Evolutionary conservation across 1,140 invertebrate genomes (phyloP).

Genomic region (Microplitis mediator): DNA sequence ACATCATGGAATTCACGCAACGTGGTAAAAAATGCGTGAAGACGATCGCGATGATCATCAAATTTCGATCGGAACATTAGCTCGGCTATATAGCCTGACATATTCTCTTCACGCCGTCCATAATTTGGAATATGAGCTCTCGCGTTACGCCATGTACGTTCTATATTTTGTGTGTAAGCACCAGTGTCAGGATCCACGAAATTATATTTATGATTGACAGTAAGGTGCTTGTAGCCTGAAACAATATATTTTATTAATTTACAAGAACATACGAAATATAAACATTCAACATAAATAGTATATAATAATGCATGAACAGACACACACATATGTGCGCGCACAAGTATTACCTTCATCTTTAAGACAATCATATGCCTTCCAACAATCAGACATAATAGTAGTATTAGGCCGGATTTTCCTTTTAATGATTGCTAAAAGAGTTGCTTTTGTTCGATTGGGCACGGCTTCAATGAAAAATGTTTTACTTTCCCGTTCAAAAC

Average conservation of each 20-base stretch:
- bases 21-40: neutral
- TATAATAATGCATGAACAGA: neutral
- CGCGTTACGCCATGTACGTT: constrained; percentile 15
- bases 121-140: neutral
- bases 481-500: constrained; percentile 35
- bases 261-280: too few relatives aligned
- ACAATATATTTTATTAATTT: neutral
- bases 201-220: constrained; percentile 32
- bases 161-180: constrained; percentile 24
- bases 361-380: constrained; percentile 39
- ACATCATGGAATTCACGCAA: neutral
- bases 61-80: neutral
- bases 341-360: constrained; percentile 16
- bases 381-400: constrained; percentile 42
- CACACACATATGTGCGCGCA: neutral
- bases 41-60: neutral
- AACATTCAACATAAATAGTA: too few relatives aligned
- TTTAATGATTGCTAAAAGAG: constrained; percentile 35
- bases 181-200: constrained; percentile 34
- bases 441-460: constrained; percentile 25
- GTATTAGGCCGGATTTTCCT: constrained; percentile 40
- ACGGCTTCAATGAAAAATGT: constrained; percentile 33
- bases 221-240: constrained; percentile 30
- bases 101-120: neutral
- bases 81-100: neutral